phyloP scores from a whole-genome alignment of 2,797 vertebrate genomes.

The Liparis tanakae region DNA sequence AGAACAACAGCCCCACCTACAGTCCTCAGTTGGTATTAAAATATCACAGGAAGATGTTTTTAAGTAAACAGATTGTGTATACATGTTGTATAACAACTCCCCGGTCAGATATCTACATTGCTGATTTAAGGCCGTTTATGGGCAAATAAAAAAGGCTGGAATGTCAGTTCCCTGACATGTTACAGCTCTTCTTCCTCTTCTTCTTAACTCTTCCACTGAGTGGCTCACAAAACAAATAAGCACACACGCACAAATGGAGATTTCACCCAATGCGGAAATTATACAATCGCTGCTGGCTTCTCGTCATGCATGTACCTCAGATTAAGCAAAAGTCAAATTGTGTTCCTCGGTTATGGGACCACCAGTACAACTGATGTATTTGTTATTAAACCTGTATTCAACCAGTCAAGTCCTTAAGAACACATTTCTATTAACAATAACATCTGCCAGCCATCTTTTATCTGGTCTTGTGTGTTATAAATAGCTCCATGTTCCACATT shows the following conservation, averaged over 20 bases:
- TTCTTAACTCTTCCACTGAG: too few relatives aligned
- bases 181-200: too few relatives aligned
- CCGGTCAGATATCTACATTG: too few relatives aligned
- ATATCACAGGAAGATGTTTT: not conserved
- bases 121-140: too few relatives aligned
- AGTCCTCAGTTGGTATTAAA: not conserved
- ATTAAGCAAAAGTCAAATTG: not conserved
- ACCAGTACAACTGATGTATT: not conserved
- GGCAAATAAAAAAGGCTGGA: too few relatives aligned
- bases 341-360: not conserved
- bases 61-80: not conserved
- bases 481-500: not conserved
- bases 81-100: not conserved
- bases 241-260: too few relatives aligned
- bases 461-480: not conserved
- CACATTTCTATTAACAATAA: not conserved
- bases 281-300: not conserved
- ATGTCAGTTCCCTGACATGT: too few relatives aligned
- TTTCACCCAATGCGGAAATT: not conserved
- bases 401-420: not conserved
- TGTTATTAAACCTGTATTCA: not conserved
- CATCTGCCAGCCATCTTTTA: not conserved
- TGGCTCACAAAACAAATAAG: too few relatives aligned
- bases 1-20: not conserved
- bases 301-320: constrained; percentile 4